Base-by-base conservation (phyloP, 2,797 vertebrate genomes). In the Xiphophorus birchmanni region DNA sequence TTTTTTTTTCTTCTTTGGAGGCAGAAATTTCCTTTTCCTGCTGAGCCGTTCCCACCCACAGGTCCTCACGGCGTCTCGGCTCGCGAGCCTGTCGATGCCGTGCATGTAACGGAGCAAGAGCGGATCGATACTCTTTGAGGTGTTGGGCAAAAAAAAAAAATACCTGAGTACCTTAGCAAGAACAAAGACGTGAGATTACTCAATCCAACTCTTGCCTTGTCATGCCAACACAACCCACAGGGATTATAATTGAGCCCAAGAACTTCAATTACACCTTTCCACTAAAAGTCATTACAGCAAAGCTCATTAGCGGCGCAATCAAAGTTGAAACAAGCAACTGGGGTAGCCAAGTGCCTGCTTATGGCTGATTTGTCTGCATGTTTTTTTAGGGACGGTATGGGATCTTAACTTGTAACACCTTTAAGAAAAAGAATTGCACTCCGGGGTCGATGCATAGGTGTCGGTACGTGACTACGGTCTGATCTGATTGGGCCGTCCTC, bases 401-500 rank as follows among this genome's bases (percentile, higher is more conserved):
- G 83, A 90, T 91, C 85, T 90, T 84, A 80, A 86, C 83, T 84
- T 47, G 37, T 0, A 42, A 75, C 83, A 80, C 72, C 80, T 75
- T 80, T 52, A 78, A 76, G 75, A 75, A 75, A 75, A 74, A 69
- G 35, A 73, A 72, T 69, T 76, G 78, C 74, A 60, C 79, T 37
- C 75, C 0, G 18, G 76, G 86, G 86, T 94, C 90, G 88, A 88
- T 88, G 74, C 78, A 80, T 37, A 79, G 87, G 83, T 91, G 91
- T 91, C 71, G 74, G 50, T 58, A 47, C 47, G 2, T 47, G 35
- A 78, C 90, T 90, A 91, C 83, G 44, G 81, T 13, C 87, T 56
- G 73, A 93, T 94, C 92, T 90, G 90, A 93, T 93, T 90, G 92
- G 94, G 83, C 83, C 7, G 26, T 48, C 83, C 90, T 92, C 82